Base-by-base conservation (phyloP, 2,797 vertebrate genomes). In the Pipistrellus nathusii region DNA sequence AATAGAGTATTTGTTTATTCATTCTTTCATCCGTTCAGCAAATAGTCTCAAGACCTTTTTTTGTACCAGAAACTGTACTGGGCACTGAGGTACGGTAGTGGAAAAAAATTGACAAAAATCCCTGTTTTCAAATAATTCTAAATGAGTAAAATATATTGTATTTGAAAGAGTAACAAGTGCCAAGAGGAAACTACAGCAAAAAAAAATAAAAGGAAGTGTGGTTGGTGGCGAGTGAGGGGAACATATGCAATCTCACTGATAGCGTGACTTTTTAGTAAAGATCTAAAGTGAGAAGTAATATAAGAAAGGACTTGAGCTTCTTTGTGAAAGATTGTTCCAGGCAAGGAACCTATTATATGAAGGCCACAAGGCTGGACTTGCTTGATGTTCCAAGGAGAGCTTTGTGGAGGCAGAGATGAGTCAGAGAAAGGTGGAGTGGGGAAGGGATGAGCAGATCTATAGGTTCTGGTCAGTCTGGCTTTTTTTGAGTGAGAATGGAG, bases 1-100 rank as follows among this genome's bases (percentile, higher is more conserved):
- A 68, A 41, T 66, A 83, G 44, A 89, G 20, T 81, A 68, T 72
- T 80, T 14, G 7, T 93, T 90, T 89, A 83, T 44, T 93, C 75
- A 81, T 64, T 62, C 53, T 73, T 53, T 78, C 38, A 71, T 30
- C 41, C 78, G 32, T 57, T 73, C 75, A 82, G 8, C 59, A 87
- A 53, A 82, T 75, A 57, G 27, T 57, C 91, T 32, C 38, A 76
- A 95, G 51, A 80, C 38, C 32, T 84, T 51, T 84, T 44, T 68
- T 44, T 92, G 23, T 68, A 64, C 4, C 57, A 75, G 30, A 51
- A 80, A 76, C 46, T 91, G 27, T 85, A 35, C 8, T 17, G 55
- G 62, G n/a, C 59, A 35, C 64, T 75, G 51, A 14, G 12, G 3
- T 76, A 68, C 15, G 7, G 6, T 27, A 69, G 15, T 14, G 8